Evolutionary conservation across 2,888 invertebrate genomes (phyloP).

Genomic region (Lymantria dispar): DNA sequence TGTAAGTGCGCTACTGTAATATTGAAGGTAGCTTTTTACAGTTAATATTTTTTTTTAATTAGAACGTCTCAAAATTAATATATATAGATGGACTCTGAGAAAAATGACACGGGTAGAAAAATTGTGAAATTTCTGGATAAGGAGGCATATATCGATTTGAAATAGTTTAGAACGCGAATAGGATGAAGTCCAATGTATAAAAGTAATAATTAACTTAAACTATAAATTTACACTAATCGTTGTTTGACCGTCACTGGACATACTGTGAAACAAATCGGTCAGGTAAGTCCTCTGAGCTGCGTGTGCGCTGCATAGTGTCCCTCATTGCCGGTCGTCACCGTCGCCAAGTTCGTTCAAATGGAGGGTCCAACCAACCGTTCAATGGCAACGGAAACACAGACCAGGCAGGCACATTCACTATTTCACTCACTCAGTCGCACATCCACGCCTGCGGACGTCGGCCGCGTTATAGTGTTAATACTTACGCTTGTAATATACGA

Average conservation of each 20-base stretch:
- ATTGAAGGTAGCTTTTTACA: too few species aligned
- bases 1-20: too few species aligned
- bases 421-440: slow-evolving; percentile 40
- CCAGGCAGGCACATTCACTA: slow-evolving; percentile 13
- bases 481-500: slow-evolving; percentile 35
- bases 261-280: slow-evolving; percentile 57
- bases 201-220: too few species aligned
- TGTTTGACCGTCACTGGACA: not conserved
- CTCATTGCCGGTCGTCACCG: not conserved
- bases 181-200: too few species aligned
- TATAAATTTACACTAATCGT: too few species aligned
- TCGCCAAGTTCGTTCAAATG: slow-evolving; percentile 31
- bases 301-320: slow-evolving; percentile 41
- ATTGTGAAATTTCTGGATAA: too few species aligned
- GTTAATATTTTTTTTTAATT: too few species aligned
- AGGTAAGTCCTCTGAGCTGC: slow-evolving; percentile 47
- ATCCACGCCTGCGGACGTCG: slow-evolving; percentile 23
- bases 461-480: slow-evolving; percentile 22
- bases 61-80: too few species aligned
- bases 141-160: too few species aligned
- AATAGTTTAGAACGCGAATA: too few species aligned
- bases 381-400: slow-evolving; percentile 23
- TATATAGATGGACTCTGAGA: too few species aligned
- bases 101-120: too few species aligned
- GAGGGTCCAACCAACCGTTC: slow-evolving; percentile 37